Evolutionary conservation across 2,888 invertebrate species (phyloP), one percentile per base, ranked within the genome.

Genomic region (Norana najaformis): DNA sequence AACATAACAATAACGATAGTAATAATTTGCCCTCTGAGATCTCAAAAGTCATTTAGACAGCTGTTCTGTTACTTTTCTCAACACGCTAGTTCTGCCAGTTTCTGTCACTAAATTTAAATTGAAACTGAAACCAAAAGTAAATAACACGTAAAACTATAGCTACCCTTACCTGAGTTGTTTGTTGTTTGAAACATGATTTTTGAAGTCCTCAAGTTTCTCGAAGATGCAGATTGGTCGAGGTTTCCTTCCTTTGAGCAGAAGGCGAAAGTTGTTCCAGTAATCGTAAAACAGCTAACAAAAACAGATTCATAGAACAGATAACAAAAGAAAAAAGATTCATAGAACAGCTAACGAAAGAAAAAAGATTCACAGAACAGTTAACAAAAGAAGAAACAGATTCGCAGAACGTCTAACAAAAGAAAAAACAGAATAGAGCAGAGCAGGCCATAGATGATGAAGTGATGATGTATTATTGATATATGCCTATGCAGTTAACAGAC

Each of bases 141-240:
- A n/a, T n/a, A 30, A 69, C 30, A 88, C n/a, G 6, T 47, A 41
- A 47, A 38, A 69, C 37, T n/a, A 13, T 53, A 88, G 83, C 35
- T 39, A 90, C n/a, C n/a, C n/a, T n/a, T n/a, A n/a, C 90, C 89
- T 90, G 90, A 90, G 34, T 23, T 88, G 90, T 39, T 85, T 47
- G 34, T 82, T 36, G 34, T 38, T 53, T 36, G 83, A 30, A 36
- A 88, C 18, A n/a, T 89, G 89, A 18, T 89, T 83, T 47, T 89
- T 89, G 53, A 90, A 90, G 36, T 90, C 90, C 14, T 85, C 39
- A 20, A 90, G 85, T 69, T 85, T 90, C 85, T 90, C 90, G 35
- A 89, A 89, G n/a, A 90, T 90, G 39, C 90, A 90, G 4, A 90
- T 39, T 20, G 90, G 88, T 83, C 69, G 41, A 23, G 39, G 36